These are phyloP conservation scores for Drosophila saltans DNA, from an alignment of 1,140 invertebrate genomes.

Conservation along the genomic window DNA sequence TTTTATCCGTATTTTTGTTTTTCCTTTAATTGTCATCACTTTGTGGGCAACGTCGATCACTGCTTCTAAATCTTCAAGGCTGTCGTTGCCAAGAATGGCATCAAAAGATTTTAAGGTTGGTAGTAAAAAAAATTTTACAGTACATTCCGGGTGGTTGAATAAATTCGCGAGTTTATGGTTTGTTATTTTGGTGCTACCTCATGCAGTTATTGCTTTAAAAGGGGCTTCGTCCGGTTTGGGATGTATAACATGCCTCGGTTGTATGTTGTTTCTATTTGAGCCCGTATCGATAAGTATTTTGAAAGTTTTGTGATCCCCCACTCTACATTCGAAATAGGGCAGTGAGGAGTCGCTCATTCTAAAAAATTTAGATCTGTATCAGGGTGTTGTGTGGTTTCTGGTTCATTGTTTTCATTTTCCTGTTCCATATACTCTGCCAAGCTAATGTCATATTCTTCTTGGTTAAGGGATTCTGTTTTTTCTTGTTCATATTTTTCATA, in stretches of 20 bases:
- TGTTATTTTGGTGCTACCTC: slow-evolving; percentile 33
- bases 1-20: no score
- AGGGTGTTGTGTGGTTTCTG: no score
- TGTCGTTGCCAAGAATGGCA: slow-evolving; percentile 42
- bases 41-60: slow-evolving; percentile 7
- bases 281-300: slow-evolving; percentile 38
- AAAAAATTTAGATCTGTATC: no score
- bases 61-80: slow-evolving; percentile 26
- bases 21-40: no score
- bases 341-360: no score
- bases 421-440: no score
- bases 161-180: slow-evolving; percentile 34
- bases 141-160: slow-evolving; percentile 23
- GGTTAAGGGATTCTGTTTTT: no score
- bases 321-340: no score
- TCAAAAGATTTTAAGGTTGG: slow-evolving; percentile 37
- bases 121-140: slow-evolving; percentile 34
- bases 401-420: no score
- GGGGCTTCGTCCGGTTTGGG: slow-evolving; percentile 24
- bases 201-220: slow-evolving; percentile 39
- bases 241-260: slow-evolving; percentile 27
- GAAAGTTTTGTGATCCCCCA: no score
- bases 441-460: no score
- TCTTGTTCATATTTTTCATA: no score
- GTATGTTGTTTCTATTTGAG: slow-evolving; percentile 48